Evolutionary conservation across 92 coral and sea anemone species (phyloP).

Genomic region (Galaxea fascicularis): DNA sequence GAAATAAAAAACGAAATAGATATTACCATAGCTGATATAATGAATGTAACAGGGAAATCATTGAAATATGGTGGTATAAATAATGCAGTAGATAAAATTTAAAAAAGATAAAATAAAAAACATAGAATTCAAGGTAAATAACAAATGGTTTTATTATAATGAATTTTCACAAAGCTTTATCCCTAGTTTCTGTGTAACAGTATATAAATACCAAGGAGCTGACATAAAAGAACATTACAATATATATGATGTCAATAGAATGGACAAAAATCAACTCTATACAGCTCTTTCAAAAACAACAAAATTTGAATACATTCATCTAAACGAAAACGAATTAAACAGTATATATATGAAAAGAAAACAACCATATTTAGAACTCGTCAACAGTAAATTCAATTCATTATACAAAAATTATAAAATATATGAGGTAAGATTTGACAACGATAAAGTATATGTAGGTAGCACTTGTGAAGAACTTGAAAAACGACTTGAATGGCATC

Average conservation of each 20-base stretch:
- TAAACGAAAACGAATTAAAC: constrained; percentile 22
- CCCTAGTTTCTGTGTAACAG: too few relatives aligned
- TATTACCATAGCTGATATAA: too few relatives aligned
- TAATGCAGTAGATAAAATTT: too few relatives aligned
- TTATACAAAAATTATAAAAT: too few relatives aligned
- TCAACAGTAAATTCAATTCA: too few relatives aligned
- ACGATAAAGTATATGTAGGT: too few relatives aligned
- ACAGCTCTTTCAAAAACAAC: constrained; percentile 48
- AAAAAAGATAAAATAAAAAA: background rate
- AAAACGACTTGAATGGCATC: constrained; percentile 43
- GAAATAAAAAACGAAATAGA: too few relatives aligned
- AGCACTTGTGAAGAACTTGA: constrained; percentile 42
- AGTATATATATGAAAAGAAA: background rate
- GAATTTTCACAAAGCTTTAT: too few relatives aligned
- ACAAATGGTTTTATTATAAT: background rate
- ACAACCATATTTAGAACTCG: constrained; percentile 17
- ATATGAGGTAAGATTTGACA: too few relatives aligned
- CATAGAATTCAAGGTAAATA: constrained; percentile 15
- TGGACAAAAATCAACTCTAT: constrained; percentile 61
- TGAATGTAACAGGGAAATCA: too few relatives aligned
- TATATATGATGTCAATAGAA: constrained; percentile 25
- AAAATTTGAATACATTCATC: constrained; percentile 29
- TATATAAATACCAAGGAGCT: too few relatives aligned
- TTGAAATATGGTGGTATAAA: too few relatives aligned
- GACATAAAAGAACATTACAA: constrained; percentile 24